Evolutionary conservation across 2,888 invertebrate species (phyloP).

Genomic region (Brachyptera risi): DNA sequence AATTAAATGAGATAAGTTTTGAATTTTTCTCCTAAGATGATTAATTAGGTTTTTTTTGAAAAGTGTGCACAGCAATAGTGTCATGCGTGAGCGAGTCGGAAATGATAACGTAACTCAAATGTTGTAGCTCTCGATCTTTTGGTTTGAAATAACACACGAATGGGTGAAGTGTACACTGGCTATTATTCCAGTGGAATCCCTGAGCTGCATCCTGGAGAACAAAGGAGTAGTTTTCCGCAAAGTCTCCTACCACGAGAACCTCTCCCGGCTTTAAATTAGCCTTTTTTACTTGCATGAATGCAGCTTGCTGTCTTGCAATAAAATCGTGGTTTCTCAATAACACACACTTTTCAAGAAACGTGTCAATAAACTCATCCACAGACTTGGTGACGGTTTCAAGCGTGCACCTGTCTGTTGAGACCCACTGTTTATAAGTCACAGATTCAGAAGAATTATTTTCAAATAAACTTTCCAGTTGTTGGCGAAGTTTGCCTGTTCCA

Average conservation of each 20-base stretch:
- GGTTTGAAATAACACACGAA: conserved; percentile 18
- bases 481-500: not conserved
- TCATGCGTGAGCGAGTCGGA: conserved; percentile 31
- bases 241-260: conserved; percentile 7
- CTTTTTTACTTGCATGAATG: not conserved
- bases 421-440: conserved; percentile 3
- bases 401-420: not conserved
- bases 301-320: conserved; percentile 6
- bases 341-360: not conserved
- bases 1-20: not conserved
- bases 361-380: conserved; percentile 1
- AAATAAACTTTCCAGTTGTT: not conserved
- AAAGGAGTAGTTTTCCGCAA: conserved; percentile 22
- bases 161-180: conserved; percentile 17
- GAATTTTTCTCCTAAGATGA: conserved; percentile 28
- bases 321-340: not conserved
- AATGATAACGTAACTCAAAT: conserved; percentile 30
- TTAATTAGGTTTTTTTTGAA: conserved; percentile 31
- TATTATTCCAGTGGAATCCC: conserved; percentile 22
- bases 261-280: not conserved
- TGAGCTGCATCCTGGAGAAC: conserved; percentile 23
- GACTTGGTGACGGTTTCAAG: not conserved
- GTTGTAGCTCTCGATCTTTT: conserved; percentile 21
- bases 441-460: not conserved
- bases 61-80: not conserved